A percentile compares a stretch with the other conserved stretches of the same genome.
These are phyloP conservation scores for Paramormyrops kingsleyae DNA, from an alignment of 2,113 vertebrate genomes.

Conservation along the genomic window DNA sequence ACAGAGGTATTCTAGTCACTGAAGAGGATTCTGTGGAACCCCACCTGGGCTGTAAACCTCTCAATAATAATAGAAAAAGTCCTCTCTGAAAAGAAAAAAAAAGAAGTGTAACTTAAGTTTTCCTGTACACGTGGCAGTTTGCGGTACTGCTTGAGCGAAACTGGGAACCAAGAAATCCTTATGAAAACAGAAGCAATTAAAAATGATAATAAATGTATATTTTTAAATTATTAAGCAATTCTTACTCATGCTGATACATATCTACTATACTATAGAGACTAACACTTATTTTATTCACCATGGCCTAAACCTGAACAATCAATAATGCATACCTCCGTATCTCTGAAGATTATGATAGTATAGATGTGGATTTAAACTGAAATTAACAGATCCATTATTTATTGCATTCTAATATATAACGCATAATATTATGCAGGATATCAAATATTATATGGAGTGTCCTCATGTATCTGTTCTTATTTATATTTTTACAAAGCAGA, in stretches of 20 bases:
- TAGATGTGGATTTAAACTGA: constrained; percentile 11
- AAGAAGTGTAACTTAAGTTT: background rate
- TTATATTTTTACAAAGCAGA: constrained; percentile 4
- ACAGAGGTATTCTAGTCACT: background rate
- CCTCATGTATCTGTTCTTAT: background rate
- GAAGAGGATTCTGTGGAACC: background rate
- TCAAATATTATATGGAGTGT: constrained; percentile 12
- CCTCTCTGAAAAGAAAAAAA: background rate
- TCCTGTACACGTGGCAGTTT: background rate
- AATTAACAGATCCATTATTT: constrained; percentile 16
- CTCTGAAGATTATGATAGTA: constrained; percentile 12
- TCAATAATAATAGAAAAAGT: background rate
- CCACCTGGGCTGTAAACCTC: background rate
- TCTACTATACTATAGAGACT: background rate
- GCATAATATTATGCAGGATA: constrained; percentile 2
- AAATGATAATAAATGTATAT: background rate
- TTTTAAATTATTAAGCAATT: background rate
- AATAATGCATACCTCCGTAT: constrained; percentile 9
- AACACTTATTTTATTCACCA: background rate
- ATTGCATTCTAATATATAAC: background rate
- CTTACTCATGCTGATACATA: background rate
- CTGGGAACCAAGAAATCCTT: background rate
- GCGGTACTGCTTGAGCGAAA: background rate
- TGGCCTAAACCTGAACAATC: background rate
- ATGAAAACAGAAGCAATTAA: background rate